Evolutionary conservation across 2,888 invertebrate genomes (phyloP).

Genomic region (Macrosiphum euphorbiae): DNA sequence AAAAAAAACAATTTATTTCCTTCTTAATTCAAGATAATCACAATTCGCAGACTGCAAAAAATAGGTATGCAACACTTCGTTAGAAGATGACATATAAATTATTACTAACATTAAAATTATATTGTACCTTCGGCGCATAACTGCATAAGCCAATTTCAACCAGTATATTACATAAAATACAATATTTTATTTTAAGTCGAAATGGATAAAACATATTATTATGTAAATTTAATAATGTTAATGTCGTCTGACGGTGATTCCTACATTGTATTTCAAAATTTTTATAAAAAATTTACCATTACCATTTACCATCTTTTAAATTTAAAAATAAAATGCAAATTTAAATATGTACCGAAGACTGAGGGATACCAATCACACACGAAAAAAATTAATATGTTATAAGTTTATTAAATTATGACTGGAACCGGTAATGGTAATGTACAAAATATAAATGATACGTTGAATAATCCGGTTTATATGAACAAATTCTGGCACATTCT

Average conservation of each 20-base stretch:
- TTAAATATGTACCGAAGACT: background rate
- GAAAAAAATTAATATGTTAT: background rate
- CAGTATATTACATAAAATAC: background rate
- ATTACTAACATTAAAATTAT: background rate
- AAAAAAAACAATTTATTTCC: background rate
- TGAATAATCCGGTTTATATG: conserved; percentile 55
- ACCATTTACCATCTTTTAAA: background rate
- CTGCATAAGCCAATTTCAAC: background rate
- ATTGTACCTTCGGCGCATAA: background rate
- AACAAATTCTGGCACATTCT: conserved; percentile 22
- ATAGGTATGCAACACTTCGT: background rate
- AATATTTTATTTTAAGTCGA: conserved; percentile 5
- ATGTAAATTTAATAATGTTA: conserved; percentile 36
- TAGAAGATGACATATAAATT: background rate
- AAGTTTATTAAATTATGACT: background rate
- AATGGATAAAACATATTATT: conserved; percentile 24
- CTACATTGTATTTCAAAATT: background rate
- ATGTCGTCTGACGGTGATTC: background rate
- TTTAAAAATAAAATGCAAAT: conserved; percentile 33
- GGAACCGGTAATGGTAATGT: conserved; percentile 56
- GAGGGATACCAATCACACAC: background rate
- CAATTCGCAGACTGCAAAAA: background rate
- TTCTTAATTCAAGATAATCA: background rate
- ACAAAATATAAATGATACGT: conserved; percentile 48
- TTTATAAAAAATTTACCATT: too few relatives aligned